Evolutionary conservation across 1,140 invertebrate genomes (phyloP), one percentile per base, ranked within the genome.

Genomic region (Cardiocondyla obscurior): DNA sequence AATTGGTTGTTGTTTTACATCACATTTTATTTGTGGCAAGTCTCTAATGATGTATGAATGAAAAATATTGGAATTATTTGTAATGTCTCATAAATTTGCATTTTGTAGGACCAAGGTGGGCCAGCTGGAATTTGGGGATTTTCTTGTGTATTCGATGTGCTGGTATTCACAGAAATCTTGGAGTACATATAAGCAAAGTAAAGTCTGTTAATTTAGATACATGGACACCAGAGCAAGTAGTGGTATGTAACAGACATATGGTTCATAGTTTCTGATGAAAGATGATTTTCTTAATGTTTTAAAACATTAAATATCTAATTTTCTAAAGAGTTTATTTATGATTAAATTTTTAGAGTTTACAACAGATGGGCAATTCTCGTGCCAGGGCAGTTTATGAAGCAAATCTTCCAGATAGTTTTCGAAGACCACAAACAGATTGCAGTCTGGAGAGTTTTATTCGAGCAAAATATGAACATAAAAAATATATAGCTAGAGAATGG

Each of bases 221-320:
- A 58, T 99, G 99, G 99, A 99, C 98, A n/a, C 97, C 98, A 0
- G 98, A 99, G 92, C 99, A 99, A 96, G 98, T 99, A 83, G 97
- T 97, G 89, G 95, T 96, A 94, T 53, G 67, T 51, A 62, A 8
- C 3, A 25, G 19, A 64, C 22, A 16, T 46, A 44, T 1, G 3
- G 1, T 57, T 57, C 10, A 70, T 22, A 55, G 19, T 12, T 33
- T 19, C 42, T 55, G 28, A 51, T 3, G 33, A 39, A 79, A 67
- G 2, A 53, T 53, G 14, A 44, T 74, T 60, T 74, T 65, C 7
- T n/a, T 16, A 39, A 65, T 77, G 0, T 5, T 16, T 16, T 64
- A 22, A n/a, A 46, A 5, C 12, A 49, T 64, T 62, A 12, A 46
- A 1, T 6, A 57, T 60, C 4, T n/a, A 39, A 79, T 53, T 67